Evolutionary conservation across 2,888 invertebrate species (phyloP).

Genomic region (Mythimna vitellina): DNA sequence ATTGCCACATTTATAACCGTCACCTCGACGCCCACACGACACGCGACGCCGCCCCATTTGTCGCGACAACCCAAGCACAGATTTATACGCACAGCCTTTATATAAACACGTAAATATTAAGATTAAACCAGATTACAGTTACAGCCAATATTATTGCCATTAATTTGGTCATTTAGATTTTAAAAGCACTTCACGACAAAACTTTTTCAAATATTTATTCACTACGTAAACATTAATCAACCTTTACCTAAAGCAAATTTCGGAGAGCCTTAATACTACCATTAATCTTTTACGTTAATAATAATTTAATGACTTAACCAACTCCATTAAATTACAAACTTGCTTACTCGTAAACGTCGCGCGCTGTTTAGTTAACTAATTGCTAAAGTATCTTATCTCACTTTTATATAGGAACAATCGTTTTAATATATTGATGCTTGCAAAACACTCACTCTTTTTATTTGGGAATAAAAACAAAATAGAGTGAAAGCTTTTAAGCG

Average conservation of each 20-base stretch:
- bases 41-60: slow-evolving; percentile 48
- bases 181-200: slow-evolving; percentile 29
- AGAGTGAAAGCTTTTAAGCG: slow-evolving; percentile 39
- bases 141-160: slow-evolving; percentile 10
- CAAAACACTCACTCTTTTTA: slow-evolving; percentile 31
- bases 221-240: slow-evolving; percentile 65
- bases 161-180: slow-evolving; percentile 13
- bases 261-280: slow-evolving; percentile 63
- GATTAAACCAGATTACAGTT: slow-evolving; percentile 19
- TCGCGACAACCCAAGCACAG: slow-evolving; percentile 34
- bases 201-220: slow-evolving; percentile 65
- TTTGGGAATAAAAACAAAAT: slow-evolving; percentile 33
- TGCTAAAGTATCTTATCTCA: slow-evolving; percentile 62
- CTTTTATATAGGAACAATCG: slow-evolving; percentile 59
- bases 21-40: slow-evolving; percentile 42
- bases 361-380: slow-evolving; percentile 67
- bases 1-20: slow-evolving; percentile 49
- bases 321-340: slow-evolving; percentile 75
- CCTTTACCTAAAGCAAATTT: slow-evolving; percentile 60
- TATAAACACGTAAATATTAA: slow-evolving; percentile 5
- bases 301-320: slow-evolving; percentile 76
- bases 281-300: slow-evolving; percentile 71
- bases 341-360: slow-evolving; percentile 68
- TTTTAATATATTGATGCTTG: slow-evolving; percentile 30
- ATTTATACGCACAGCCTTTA: slow-evolving; percentile 40